Percentiles rank a stretch among this genome's conserved stretches.
Evolutionary conservation across 1,140 invertebrate species (phyloP).

Genomic region (Procambarus clarkii): DNA sequence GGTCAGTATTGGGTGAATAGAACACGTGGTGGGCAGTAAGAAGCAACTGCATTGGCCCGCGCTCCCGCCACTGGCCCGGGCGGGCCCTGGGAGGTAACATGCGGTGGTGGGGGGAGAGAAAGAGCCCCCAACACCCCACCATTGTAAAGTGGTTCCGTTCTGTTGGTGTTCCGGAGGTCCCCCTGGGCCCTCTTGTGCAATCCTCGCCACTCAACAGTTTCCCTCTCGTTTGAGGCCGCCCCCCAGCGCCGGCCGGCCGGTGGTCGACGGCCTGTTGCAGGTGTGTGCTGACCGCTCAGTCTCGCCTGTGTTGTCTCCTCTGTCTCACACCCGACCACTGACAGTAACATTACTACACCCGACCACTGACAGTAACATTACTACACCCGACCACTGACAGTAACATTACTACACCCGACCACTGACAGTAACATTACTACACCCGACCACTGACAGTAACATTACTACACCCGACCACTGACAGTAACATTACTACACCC

Average conservation of each 20-base stretch:
- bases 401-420: too few relatives aligned
- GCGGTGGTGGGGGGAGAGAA: neutral
- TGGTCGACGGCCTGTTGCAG: neutral
- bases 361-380: too few relatives aligned
- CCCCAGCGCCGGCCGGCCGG: too few relatives aligned
- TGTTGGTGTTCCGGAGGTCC: neutral
- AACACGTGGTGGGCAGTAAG: neutral
- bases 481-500: too few relatives aligned
- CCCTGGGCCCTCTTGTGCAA: neutral
- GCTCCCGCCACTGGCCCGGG: neutral
- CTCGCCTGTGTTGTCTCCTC: neutral
- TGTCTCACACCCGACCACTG: too few relatives aligned
- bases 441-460: too few relatives aligned
- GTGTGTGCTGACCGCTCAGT: neutral
- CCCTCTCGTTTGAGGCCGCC: constrained; percentile 16
- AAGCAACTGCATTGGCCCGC: neutral
- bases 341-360: too few relatives aligned
- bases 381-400: too few relatives aligned
- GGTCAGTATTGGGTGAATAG: neutral
- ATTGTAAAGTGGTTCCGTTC: constrained; percentile 6
- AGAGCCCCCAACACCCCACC: neutral
- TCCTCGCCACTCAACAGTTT: neutral
- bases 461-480: too few relatives aligned
- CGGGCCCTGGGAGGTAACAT: neutral
- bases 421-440: too few relatives aligned